Conservation (phyloP, 2,113 vertebrate species). For the Triplophysa siluroides region DNA sequence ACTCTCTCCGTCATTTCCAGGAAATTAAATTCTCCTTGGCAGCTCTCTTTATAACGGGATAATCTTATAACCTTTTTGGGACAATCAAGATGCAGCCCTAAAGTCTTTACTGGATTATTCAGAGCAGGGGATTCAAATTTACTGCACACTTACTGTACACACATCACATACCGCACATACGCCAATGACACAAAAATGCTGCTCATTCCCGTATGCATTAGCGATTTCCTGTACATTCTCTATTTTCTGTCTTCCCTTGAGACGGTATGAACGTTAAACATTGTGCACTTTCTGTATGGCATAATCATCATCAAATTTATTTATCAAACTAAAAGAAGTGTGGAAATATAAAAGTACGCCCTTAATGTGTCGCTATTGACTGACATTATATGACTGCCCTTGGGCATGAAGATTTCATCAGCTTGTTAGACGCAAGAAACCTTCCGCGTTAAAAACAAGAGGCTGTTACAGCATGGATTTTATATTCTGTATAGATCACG, state of each 20-base stretch:
- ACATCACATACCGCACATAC: background rate
- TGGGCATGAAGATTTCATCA: background rate
- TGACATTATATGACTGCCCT: slow-evolving; percentile 8
- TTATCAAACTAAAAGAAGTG: background rate
- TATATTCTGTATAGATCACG: slow-evolving; percentile 8
- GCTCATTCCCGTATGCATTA: slow-evolving; percentile 35
- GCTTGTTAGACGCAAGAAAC: background rate
- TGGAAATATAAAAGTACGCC: slow-evolving; percentile 5
- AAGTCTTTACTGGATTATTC: background rate
- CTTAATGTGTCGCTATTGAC: slow-evolving; percentile 22
- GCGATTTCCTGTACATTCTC: slow-evolving; percentile 20
- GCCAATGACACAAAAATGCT: slow-evolving; percentile 32
- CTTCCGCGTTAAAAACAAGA: background rate
- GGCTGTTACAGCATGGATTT: background rate
- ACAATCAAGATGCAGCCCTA: slow-evolving; percentile 30
- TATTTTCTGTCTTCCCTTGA: slow-evolving; percentile 33
- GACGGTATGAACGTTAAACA: slow-evolving; percentile 32
- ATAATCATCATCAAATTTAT: slow-evolving; percentile 18
- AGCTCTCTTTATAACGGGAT: slow-evolving; percentile 28
- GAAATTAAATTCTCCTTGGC: slow-evolving; percentile 25
- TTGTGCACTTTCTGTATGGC: slow-evolving; percentile 47
- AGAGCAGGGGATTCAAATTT: background rate
- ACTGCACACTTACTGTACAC: background rate
- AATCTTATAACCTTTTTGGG: background rate
- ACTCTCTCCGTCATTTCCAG: slow-evolving; percentile 15